Conservation (phyloP, 2,888 invertebrate genomes). For the Agonopterix subpropinquella region DNA sequence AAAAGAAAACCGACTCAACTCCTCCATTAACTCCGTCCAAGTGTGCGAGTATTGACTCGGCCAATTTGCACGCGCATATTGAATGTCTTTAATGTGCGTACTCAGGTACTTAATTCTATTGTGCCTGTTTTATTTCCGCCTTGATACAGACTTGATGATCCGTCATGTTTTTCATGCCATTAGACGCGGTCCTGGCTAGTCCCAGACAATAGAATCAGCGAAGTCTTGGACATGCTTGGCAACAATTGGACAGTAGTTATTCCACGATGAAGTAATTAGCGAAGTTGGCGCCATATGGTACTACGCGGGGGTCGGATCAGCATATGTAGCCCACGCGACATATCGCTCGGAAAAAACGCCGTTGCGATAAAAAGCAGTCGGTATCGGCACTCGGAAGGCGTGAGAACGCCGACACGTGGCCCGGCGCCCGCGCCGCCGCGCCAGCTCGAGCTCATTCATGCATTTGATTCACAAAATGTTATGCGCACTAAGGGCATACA, state of each 20-base stretch:
- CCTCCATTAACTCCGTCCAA: constrained; percentile 48
- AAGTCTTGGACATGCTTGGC: too few relatives aligned
- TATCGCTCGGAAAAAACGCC: constrained; percentile 43
- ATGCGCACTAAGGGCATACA: constrained; percentile 29
- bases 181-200: background rate
- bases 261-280: constrained; percentile 37
- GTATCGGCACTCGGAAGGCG: constrained; percentile 30
- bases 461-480: constrained; percentile 70
- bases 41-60: constrained; percentile 50
- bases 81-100: constrained; percentile 34
- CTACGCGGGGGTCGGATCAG: constrained; percentile 53
- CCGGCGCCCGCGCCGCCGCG: constrained; percentile 49
- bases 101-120: constrained; percentile 21
- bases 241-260: background rate
- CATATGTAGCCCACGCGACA: constrained; percentile 69
- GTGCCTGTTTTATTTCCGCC: constrained; percentile 47
- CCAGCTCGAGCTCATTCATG: constrained; percentile 61
- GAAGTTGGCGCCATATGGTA: constrained; percentile 57
- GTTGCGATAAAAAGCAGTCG: constrained; percentile 60
- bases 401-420: constrained; percentile 71
- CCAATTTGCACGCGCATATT: constrained; percentile 60
- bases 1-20: constrained; percentile 59
- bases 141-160: constrained; percentile 24
- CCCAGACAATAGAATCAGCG: too few relatives aligned
- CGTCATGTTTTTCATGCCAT: constrained; percentile 23